Base-by-base conservation (phyloP, 2,797 vertebrate genomes). In the Notolabrus celidotus region DNA sequence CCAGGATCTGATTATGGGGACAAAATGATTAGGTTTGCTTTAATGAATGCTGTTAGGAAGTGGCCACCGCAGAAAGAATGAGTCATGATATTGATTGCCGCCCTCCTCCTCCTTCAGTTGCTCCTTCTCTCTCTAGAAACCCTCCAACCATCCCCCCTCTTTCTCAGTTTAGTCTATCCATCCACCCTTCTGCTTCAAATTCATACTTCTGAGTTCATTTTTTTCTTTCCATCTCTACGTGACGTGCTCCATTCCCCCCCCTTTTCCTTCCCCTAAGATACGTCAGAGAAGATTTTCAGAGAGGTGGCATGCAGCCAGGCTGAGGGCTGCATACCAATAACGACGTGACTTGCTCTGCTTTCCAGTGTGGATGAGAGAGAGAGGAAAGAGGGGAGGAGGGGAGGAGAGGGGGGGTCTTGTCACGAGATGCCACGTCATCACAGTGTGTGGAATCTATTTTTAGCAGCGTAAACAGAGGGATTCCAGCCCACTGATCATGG, bases 21-120 rank as follows among this genome's bases (percentile, higher is more conserved):
- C 79, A 77, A 88, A 90, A 90, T 91, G 88, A 93, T 94, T 92
- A 88, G 82, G 90, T 94, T 94, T 92, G 88, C 83, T 79, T 78
- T 90, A 91, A 92, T 92, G 89, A 93, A 93, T 90, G 89, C 86
- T 92, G 86, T 92, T 92, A 91, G 90, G 92, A 91, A 90, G 90
- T 86, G 84, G 87, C 88, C 89, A 69, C 85, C 60, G 71, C 88
- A 90, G 89, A 91, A 88, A 88, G 89, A 93, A 92, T 94, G 93
- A 94, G 87, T 95, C 94, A 94, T 77, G 60, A 62, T 90, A 94
- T 94, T 92, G 93, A 94, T 93, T 77, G 69, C 80, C 31, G 7
- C 75, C 71, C 38, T 43, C 77, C 73, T 43, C 77, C 73, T 43
- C 68, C 61, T 66, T 62, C 53, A 29, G 39, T 58, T 22, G 31